Conservation (phyloP, 2,797 vertebrate species). For the Galaxias olidus region DNA sequence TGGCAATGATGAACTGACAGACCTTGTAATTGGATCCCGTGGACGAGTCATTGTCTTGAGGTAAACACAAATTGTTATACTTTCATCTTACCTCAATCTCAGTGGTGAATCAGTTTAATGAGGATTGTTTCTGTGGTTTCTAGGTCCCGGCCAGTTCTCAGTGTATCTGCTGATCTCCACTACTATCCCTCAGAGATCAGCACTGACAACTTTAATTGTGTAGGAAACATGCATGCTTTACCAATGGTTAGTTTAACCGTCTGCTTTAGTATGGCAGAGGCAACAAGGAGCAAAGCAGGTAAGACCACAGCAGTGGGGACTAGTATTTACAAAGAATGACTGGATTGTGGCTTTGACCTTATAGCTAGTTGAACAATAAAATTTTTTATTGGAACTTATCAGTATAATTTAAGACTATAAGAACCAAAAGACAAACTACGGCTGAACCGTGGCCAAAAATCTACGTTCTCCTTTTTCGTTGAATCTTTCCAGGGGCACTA, state of each 20-base stretch:
- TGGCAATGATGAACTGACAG: conserved; percentile 67
- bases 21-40: conserved; percentile 77
- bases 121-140: conserved; percentile 8
- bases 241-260: conserved; percentile 47
- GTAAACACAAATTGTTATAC: conserved; percentile 49
- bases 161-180: conserved; percentile 48
- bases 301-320: not conserved
- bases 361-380: too few species aligned
- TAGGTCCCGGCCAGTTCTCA: conserved; percentile 77
- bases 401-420: too few species aligned
- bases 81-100: not conserved
- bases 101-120: not conserved
- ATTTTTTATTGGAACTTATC: too few species aligned
- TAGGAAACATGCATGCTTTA: conserved; percentile 4
- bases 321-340: too few species aligned
- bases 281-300: conserved; percentile 62
- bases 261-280: conserved; percentile 66
- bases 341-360: too few species aligned
- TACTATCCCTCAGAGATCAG: conserved; percentile 69
- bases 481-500: conserved; percentile 24
- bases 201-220: conserved; percentile 65
- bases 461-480: too few species aligned
- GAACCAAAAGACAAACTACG: too few species aligned
- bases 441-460: too few species aligned
- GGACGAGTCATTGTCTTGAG: conserved; percentile 72